Evolutionary conservation across 2,888 invertebrate genomes (phyloP).

Genomic region (Nomada flava): DNA sequence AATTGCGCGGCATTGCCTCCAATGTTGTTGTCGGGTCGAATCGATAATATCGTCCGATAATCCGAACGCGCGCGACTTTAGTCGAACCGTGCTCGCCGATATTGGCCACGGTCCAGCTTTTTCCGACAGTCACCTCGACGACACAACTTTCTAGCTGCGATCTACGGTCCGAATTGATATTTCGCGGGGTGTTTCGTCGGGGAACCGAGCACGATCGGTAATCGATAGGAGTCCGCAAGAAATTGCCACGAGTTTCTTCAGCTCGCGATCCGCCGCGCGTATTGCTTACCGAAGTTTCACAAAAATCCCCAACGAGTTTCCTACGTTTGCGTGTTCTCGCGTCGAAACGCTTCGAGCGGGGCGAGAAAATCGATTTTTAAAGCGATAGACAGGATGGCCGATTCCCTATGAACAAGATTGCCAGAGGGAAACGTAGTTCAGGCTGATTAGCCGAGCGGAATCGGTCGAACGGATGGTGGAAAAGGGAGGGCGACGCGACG

Average conservation of each 20-base stretch:
- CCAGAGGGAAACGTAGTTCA: background rate
- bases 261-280: background rate
- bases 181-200: slow-evolving; percentile 22
- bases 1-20: slow-evolving; percentile 1
- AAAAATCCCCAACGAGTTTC: too few relatives aligned
- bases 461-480: slow-evolving; percentile 11
- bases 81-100: slow-evolving; percentile 47
- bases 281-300: too few relatives aligned
- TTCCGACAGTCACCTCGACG: slow-evolving; percentile 67
- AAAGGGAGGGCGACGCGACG: background rate
- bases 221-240: slow-evolving; percentile 50
- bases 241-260: slow-evolving; percentile 49
- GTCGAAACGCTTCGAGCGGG: background rate
- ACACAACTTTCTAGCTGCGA: slow-evolving; percentile 65
- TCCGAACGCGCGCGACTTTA: slow-evolving; percentile 16
- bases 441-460: slow-evolving; percentile 1
- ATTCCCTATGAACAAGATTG: background rate
- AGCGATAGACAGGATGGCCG: background rate
- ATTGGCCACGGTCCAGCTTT: slow-evolving; percentile 64
- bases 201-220: slow-evolving; percentile 34
- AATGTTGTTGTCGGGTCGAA: slow-evolving; percentile 18
- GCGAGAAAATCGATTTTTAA: slow-evolving; percentile 5
- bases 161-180: slow-evolving; percentile 45
- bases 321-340: background rate
- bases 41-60: slow-evolving; percentile 34